Evolutionary conservation across 2,797 vertebrate species (phyloP).

Genomic region (Pristis pectinata): DNA sequence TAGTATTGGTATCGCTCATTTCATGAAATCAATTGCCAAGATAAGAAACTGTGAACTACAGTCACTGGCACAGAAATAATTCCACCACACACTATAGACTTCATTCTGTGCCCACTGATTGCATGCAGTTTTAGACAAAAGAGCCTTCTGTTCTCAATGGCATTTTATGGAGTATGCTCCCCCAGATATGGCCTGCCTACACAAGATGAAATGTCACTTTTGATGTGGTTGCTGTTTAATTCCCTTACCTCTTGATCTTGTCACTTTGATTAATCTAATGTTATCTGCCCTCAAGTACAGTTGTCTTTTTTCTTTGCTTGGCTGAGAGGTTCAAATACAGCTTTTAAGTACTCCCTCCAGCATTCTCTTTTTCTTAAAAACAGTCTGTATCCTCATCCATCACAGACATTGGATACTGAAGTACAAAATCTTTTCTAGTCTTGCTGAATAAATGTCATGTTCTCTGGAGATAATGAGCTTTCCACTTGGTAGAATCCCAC

Average conservation of each 20-base stretch:
- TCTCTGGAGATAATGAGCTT: not conserved
- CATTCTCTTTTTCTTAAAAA: not conserved
- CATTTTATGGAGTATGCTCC: not conserved
- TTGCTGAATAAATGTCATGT: not conserved
- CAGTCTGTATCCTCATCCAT: not conserved
- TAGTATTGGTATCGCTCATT: not conserved
- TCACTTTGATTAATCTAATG: slow-evolving; percentile 11
- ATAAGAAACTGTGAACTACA: not conserved
- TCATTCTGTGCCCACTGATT: not conserved
- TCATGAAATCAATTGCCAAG: not conserved
- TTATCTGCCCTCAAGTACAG: slow-evolving; percentile 5
- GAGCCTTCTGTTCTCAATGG: not conserved
- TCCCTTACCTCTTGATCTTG: slow-evolving; percentile 30
- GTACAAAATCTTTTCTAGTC: not conserved
- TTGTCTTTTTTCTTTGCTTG: slow-evolving; percentile 23
- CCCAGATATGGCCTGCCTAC: not conserved
- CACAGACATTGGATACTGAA: not conserved
- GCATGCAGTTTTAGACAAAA: slow-evolving; percentile 16
- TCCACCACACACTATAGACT: not conserved
- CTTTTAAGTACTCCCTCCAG: not conserved
- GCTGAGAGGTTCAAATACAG: not conserved
- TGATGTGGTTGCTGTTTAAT: slow-evolving; percentile 30
- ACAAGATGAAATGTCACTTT: slow-evolving; percentile 26
- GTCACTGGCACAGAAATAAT: not conserved
- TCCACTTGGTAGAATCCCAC: not conserved